phyloP scores from a whole-genome alignment of 1,140 invertebrate genomes.

The Aphidius ervi region DNA sequence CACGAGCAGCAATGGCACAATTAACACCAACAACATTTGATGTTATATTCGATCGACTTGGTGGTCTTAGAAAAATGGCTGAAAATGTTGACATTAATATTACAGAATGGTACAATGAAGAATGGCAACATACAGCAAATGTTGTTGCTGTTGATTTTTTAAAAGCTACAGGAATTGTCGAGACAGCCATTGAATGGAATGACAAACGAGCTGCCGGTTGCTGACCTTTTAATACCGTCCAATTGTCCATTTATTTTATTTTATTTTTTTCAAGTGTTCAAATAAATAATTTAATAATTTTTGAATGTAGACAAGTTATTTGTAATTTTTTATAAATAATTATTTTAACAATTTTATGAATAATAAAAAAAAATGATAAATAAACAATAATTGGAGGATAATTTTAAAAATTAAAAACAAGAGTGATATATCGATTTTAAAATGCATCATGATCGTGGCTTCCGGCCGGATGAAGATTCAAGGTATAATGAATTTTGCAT shows the following conservation, averaged over 20 bases:
- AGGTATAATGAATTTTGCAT: conserved; percentile 16
- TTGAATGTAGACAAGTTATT: background rate
- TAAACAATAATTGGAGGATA: background rate
- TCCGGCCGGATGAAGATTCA: conserved; percentile 24
- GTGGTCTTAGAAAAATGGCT: conserved; percentile 57
- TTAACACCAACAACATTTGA: conserved; percentile 57
- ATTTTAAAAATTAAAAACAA: conserved; percentile 8
- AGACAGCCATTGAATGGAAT: conserved; percentile 58
- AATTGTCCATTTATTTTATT: background rate
- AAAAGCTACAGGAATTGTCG: conserved; percentile 56
- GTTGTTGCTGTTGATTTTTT: conserved; percentile 63
- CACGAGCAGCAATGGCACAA: conserved; percentile 61
- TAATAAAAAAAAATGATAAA: conserved; percentile 1
- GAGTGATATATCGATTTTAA: conserved; percentile 21
- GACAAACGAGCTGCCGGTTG: conserved; percentile 30
- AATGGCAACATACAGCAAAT: conserved; percentile 56
- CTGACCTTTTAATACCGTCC: conserved; percentile 6
- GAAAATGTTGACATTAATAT: conserved; percentile 57
- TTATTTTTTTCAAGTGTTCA: background rate
- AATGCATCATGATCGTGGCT: conserved; percentile 16
- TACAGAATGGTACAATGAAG: conserved; percentile 55
- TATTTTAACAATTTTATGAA: no score
- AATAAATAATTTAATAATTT: background rate
- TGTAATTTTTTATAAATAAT: conserved; percentile 4
- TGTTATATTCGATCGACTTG: conserved; percentile 53